These are phyloP conservation scores for Oreochromis grahami DNA, from an alignment of 2,797 vertebrate genomes.

Conservation along the genomic window DNA sequence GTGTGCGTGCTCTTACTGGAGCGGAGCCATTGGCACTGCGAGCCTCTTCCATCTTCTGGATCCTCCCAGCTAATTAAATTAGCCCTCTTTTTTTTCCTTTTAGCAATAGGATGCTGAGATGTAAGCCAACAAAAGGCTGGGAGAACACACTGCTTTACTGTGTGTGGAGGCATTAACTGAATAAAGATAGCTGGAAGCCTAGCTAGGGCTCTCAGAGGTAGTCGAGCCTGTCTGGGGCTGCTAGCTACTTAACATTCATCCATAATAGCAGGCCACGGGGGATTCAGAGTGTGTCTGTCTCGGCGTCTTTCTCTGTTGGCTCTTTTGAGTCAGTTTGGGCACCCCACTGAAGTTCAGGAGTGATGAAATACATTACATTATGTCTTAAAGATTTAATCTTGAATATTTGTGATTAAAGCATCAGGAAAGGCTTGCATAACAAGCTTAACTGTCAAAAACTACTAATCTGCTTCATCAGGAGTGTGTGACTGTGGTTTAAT, in stretches of 20 bases:
- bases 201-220: slow-evolving; percentile 22
- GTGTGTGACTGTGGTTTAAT: neutral
- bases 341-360: slow-evolving; percentile 32
- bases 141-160: slow-evolving; percentile 40
- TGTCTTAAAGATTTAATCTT: neutral
- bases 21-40: slow-evolving; percentile 49
- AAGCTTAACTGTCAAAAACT: neutral
- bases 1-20: slow-evolving; percentile 42
- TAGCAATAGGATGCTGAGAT: slow-evolving; percentile 50
- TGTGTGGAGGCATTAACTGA: slow-evolving; percentile 45
- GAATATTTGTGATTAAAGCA: neutral
- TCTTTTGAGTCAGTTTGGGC: slow-evolving; percentile 47
- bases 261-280: slow-evolving; percentile 46
- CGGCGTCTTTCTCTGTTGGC: slow-evolving; percentile 21
- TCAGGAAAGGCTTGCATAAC: neutral
- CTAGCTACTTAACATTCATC: slow-evolving; percentile 63
- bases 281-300: slow-evolving; percentile 48
- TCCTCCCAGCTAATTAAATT: slow-evolving; percentile 71
- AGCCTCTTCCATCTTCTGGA: slow-evolving; percentile 63
- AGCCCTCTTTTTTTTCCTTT: slow-evolving; percentile 58
- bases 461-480: neutral
- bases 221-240: slow-evolving; percentile 52
- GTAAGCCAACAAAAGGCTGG: slow-evolving; percentile 54
- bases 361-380: slow-evolving; percentile 16
- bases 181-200: slow-evolving; percentile 46